Percentiles rank a stretch among this genome's conserved stretches.
phyloP scores from a whole-genome alignment of 2,113 vertebrate species.

The Lagopus leucura region DNA sequence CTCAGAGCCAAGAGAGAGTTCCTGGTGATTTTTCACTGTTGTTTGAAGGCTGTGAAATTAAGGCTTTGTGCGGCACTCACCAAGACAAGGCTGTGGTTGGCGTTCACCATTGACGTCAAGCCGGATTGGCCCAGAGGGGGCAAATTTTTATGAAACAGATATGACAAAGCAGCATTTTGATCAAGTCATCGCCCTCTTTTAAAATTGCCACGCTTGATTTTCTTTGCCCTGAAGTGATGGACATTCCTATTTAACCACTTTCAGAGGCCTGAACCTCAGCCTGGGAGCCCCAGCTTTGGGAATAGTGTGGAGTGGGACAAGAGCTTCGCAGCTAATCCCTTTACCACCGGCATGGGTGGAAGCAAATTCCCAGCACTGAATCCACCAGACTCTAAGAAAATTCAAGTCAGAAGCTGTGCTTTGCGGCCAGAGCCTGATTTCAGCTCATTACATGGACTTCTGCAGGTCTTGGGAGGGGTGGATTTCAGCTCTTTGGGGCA shows the following conservation, averaged over 20 bases:
- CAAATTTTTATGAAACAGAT: slow-evolving; percentile 70
- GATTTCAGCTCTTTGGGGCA: not conserved
- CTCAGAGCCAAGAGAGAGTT: slow-evolving; percentile 57
- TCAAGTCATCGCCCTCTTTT: slow-evolving; percentile 56
- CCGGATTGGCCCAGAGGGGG: slow-evolving; percentile 53
- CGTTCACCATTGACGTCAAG: slow-evolving; percentile 54
- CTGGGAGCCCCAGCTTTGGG: slow-evolving; percentile 2
- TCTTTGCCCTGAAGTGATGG: slow-evolving; percentile 21
- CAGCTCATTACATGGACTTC: not conserved
- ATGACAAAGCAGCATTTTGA: slow-evolving; percentile 73
- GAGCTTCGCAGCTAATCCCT: slow-evolving; percentile 55
- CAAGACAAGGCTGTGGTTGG: slow-evolving; percentile 58
- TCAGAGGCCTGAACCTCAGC: slow-evolving; percentile 42
- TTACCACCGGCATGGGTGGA: slow-evolving; percentile 35
- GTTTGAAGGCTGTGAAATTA: slow-evolving; percentile 73
- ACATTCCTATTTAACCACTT: slow-evolving; percentile 53
- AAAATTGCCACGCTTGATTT: slow-evolving; percentile 16
- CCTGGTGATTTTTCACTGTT: slow-evolving; percentile 73
- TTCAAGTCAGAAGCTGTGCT: not conserved
- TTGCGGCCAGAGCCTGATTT: not conserved
- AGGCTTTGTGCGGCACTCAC: slow-evolving; percentile 45
- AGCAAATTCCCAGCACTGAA: slow-evolving; percentile 60
- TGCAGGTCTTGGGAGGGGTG: not conserved
- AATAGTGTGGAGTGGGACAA: slow-evolving; percentile 6
- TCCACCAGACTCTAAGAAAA: not conserved